Evolutionary conservation across 2,797 vertebrate species (phyloP).

Genomic region (Pyrocephalus nanus): DNA sequence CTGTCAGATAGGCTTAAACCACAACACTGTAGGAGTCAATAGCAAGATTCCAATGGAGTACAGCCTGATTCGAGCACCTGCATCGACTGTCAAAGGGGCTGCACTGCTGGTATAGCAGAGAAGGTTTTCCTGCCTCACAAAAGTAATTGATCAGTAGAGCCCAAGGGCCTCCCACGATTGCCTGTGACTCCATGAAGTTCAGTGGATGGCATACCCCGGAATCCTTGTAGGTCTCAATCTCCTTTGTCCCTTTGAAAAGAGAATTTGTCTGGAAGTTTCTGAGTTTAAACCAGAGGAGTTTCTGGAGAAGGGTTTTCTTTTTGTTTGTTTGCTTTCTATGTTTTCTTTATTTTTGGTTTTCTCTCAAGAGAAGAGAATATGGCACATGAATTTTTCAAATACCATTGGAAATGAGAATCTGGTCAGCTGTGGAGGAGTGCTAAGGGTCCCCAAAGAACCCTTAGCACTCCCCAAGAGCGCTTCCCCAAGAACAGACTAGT

Average conservation of each 20-base stretch:
- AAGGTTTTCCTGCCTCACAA: background rate
- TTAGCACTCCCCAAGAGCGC: no score
- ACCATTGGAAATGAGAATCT: conserved; percentile 28
- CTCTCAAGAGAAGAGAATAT: conserved; percentile 35
- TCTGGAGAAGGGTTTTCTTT: background rate
- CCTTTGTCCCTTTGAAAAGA: background rate
- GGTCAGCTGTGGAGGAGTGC: conserved; percentile 16
- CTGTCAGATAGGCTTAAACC: background rate
- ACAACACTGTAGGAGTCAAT: fast-evolving
- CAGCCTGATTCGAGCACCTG: background rate
- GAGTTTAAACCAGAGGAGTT: background rate
- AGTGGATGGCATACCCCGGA: background rate
- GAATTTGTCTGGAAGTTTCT: background rate
- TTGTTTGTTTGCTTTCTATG: background rate
- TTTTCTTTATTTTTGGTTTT: background rate
- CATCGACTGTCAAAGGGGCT: background rate
- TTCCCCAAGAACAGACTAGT: background rate
- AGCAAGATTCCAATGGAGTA: background rate
- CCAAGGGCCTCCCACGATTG: background rate
- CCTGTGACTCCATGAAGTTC: background rate
- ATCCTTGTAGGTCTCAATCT: background rate
- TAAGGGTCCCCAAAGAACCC: conserved; percentile 23
- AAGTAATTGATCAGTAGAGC: background rate
- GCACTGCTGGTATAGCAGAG: fast-evolving
- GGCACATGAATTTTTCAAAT: conserved; percentile 55